Conservation (phyloP, 2,888 invertebrate species). For the Eupeodes luniger region DNA sequence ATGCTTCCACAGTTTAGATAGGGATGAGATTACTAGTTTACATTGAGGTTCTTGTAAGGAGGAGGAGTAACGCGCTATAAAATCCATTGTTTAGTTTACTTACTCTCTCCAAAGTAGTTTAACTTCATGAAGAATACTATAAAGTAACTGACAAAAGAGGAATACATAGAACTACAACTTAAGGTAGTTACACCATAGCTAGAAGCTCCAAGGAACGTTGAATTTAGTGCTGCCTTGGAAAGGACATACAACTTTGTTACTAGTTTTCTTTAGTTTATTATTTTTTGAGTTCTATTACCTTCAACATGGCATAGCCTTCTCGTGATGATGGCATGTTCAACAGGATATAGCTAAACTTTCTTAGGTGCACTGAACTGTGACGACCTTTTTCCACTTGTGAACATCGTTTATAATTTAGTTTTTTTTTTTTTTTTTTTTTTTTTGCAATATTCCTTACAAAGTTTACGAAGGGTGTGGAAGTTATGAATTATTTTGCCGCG, state of each 20-base stretch:
- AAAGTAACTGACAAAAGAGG: background rate
- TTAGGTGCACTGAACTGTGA: slow-evolving; percentile 66
- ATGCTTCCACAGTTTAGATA: background rate
- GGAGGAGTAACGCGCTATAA: slow-evolving; percentile 38
- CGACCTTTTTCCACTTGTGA: slow-evolving; percentile 66
- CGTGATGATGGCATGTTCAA: slow-evolving; percentile 62
- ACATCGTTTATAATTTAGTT: slow-evolving; percentile 25
- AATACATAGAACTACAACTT: too few species aligned
- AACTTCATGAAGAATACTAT: slow-evolving; percentile 12
- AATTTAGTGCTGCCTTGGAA: slow-evolving; percentile 4
- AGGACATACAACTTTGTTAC: slow-evolving; percentile 36
- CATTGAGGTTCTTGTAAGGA: slow-evolving; percentile 26
- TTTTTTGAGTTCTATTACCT: background rate
- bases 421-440: background rate
- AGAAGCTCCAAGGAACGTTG: background rate
- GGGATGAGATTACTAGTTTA: background rate
- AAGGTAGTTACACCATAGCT: background rate
- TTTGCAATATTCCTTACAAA: background rate
- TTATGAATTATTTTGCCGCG: slow-evolving; percentile 17
- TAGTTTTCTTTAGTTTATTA: background rate
- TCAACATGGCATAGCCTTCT: background rate
- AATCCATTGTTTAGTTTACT: slow-evolving; percentile 52
- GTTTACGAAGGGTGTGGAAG: slow-evolving; percentile 52
- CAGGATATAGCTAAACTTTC: slow-evolving; percentile 56
- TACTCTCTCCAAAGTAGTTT: slow-evolving; percentile 9